Percentiles rank a stretch among this genome's conserved stretches.
phyloP scores from a whole-genome alignment of 2,113 vertebrate species.

The Leucoraja erinaceus region DNA sequence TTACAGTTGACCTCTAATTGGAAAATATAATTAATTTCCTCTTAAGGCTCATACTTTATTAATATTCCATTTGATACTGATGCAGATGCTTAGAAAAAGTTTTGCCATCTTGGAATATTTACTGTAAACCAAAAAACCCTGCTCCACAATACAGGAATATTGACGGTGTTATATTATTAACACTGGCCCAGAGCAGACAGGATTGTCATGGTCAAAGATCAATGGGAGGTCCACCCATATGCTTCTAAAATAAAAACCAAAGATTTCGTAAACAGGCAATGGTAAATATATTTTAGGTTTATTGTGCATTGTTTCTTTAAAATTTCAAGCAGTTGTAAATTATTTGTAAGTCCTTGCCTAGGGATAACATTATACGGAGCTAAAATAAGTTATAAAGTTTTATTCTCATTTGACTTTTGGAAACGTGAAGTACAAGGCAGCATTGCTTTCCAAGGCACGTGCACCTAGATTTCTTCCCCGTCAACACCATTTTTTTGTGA shows the following conservation, averaged over 20 bases:
- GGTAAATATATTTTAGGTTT: constrained; percentile 5
- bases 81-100: neutral
- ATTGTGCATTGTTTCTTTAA: constrained; percentile 21
- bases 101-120: neutral
- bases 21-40: neutral
- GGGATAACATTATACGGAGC: neutral
- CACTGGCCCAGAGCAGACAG: neutral
- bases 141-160: constrained; percentile 1
- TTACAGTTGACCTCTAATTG: neutral
- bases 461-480: constrained; percentile 31
- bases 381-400: neutral
- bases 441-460: constrained; percentile 20
- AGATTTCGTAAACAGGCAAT: constrained; percentile 8
- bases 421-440: constrained; percentile 8
- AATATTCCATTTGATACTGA: neutral
- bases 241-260: constrained; percentile 29
- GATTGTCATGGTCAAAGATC: neutral
- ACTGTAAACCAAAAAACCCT: constrained; percentile 23
- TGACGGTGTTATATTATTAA: neutral
- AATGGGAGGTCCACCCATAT: neutral
- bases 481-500: neutral
- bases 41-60: neutral
- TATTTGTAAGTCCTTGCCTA: neutral
- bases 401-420: neutral
- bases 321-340: neutral